Conservation (phyloP, 1,140 invertebrate species). For the Aleiodes sp. region DNA sequence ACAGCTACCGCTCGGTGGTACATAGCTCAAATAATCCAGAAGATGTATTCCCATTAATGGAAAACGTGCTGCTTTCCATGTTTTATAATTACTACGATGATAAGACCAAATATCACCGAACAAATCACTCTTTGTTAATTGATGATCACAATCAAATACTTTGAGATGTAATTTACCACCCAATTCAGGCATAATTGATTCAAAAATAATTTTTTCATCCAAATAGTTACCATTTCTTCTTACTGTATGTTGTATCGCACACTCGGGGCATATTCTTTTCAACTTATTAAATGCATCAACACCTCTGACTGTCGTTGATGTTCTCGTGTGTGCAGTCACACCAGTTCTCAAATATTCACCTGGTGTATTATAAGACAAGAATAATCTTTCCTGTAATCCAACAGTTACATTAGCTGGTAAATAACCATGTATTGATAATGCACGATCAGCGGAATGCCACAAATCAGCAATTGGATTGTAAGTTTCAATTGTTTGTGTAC, state of each 20-base stretch:
- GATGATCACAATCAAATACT: slow-evolving; percentile 63
- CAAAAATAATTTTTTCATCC: slow-evolving; percentile 35
- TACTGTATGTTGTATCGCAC: slow-evolving; percentile 50
- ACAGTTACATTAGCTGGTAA: slow-evolving; percentile 66
- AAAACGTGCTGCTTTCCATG: slow-evolving; percentile 59
- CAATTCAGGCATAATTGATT: slow-evolving; percentile 61
- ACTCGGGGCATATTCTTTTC: slow-evolving; percentile 49
- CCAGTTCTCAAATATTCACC: slow-evolving; percentile 57
- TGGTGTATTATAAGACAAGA: slow-evolving; percentile 58
- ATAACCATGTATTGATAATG: slow-evolving; percentile 69
- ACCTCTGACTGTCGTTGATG: slow-evolving; percentile 56
- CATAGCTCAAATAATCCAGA: slow-evolving; percentile 64
- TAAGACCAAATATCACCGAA: slow-evolving; percentile 60
- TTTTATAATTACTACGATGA: slow-evolving; percentile 65
- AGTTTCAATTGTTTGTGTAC: slow-evolving; percentile 66
- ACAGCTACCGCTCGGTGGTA: slow-evolving; percentile 64
- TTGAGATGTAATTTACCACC: slow-evolving; percentile 60
- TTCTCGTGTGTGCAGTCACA: slow-evolving; percentile 53
- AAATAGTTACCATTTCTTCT: slow-evolving; percentile 47
- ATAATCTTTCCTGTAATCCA: slow-evolving; percentile 56
- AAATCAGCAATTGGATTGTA: slow-evolving; percentile 70
- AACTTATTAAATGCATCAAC: slow-evolving; percentile 47
- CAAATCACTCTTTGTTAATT: slow-evolving; percentile 54
- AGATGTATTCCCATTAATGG: slow-evolving; percentile 63
- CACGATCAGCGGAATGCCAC: slow-evolving; percentile 69